These are phyloP conservation scores for Ciconia nigra DNA, from an alignment of 2,797 vertebrate species.

Conservation along the genomic window DNA sequence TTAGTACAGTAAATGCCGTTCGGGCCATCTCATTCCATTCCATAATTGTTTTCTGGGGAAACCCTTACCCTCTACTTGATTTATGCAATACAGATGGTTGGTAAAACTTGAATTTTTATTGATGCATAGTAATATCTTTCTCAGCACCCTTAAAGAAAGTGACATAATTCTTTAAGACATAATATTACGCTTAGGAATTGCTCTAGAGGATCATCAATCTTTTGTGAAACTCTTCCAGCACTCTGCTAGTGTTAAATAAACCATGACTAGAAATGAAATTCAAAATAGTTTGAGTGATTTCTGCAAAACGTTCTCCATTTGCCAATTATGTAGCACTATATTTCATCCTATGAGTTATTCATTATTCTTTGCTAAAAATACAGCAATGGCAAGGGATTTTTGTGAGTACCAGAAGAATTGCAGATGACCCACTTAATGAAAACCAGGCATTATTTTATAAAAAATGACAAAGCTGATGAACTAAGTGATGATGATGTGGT, in stretches of 20 bases:
- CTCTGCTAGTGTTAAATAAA: constrained; percentile 75
- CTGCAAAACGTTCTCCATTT: constrained; percentile 75
- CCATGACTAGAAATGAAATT: constrained; percentile 78
- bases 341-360: constrained; percentile 72
- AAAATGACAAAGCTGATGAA: constrained; percentile 24
- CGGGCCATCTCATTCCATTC: constrained; percentile 36
- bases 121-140: constrained; percentile 71
- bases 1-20: constrained; percentile 51
- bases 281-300: constrained; percentile 76
- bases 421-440: constrained; percentile 41
- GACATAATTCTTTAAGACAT: constrained; percentile 77
- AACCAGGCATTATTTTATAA: constrained; percentile 27
- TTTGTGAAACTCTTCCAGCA: constrained; percentile 62
- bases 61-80: constrained; percentile 64
- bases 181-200: constrained; percentile 76
- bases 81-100: constrained; percentile 72
- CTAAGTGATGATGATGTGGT: not conserved
- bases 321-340: constrained; percentile 71
- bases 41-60: constrained; percentile 56
- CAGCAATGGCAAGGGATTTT: constrained; percentile 60
- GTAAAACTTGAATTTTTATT: constrained; percentile 70
- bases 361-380: constrained; percentile 76
- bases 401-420: constrained; percentile 58
- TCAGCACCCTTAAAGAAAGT: constrained; percentile 72
- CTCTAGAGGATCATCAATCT: constrained; percentile 75